Conservation (phyloP, 2,888 invertebrate species). For the Dexiosoma caninum region DNA sequence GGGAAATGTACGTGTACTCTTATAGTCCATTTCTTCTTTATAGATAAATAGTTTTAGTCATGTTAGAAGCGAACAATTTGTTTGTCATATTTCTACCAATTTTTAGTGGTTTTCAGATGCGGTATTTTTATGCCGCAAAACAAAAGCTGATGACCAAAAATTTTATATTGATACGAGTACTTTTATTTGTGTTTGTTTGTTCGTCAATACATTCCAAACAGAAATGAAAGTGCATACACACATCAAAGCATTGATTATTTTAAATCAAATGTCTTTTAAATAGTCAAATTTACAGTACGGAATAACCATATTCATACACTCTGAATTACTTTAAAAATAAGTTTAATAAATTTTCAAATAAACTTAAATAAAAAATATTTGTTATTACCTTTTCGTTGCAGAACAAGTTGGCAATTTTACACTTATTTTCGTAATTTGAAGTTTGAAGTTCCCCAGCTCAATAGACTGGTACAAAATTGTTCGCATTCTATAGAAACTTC, state of each 20-base stretch:
- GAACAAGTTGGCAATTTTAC: no score
- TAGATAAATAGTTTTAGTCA: constrained; percentile 10
- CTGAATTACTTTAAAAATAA: no score
- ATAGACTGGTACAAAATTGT: no score
- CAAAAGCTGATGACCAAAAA: constrained; percentile 54
- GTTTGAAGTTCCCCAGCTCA: no score
- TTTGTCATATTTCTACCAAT: constrained; percentile 57
- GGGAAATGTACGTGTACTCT: neutral
- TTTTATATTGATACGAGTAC: constrained; percentile 30
- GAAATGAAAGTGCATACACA: constrained; percentile 38
- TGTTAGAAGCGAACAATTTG: constrained; percentile 25
- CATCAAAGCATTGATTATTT: constrained; percentile 11
- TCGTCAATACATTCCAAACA: constrained; percentile 23
- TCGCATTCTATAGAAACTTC: no score
- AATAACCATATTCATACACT: no score
- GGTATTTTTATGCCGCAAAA: constrained; percentile 55
- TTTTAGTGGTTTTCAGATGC: constrained; percentile 56
- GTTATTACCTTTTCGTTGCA: no score
- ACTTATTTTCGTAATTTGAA: no score
- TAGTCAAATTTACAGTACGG: no score
- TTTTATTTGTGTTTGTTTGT: constrained; percentile 2
- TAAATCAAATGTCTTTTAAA: constrained; percentile 31
- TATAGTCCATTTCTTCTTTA: neutral
- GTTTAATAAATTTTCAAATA: no score
- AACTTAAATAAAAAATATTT: no score